Conservation (phyloP, 2,113 vertebrate species). For the Odobenus rosmarus region DNA sequence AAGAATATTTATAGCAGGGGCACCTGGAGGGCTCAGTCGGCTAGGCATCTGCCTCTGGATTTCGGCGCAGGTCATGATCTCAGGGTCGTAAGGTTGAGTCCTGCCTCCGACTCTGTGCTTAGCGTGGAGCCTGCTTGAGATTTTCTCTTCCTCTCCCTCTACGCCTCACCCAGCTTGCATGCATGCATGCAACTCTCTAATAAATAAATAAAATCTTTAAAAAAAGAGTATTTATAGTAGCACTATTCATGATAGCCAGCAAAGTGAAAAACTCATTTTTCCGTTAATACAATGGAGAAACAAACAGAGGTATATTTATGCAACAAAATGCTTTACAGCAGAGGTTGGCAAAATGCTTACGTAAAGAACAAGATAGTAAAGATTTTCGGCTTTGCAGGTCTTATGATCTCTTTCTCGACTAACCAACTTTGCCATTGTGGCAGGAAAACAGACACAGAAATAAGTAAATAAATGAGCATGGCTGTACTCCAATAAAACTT, state of each 20-base stretch:
- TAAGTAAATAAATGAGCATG: not conserved
- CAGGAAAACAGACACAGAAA: not conserved
- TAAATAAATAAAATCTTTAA: not conserved
- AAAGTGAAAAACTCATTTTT: not conserved
- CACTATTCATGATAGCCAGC: not conserved
- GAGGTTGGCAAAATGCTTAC: not conserved
- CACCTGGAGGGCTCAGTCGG: not conserved
- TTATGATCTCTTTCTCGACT: not conserved
- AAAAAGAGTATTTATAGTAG: not conserved
- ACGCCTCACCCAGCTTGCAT: not conserved
- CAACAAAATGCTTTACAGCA: not conserved
- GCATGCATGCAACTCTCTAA: not conserved
- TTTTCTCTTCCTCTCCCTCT: not conserved
- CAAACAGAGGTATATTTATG: not conserved
- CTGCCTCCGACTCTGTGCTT: fast-evolving
- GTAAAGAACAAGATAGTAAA: not conserved
- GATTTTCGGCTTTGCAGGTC: not conserved
- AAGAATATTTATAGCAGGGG: not conserved
- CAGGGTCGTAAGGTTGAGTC: not conserved
- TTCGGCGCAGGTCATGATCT: not conserved
- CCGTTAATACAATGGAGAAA: not conserved
- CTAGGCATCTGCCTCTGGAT: not conserved
- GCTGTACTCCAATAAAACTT: not conserved
- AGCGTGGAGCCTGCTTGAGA: not conserved
- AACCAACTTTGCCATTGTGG: not conserved